Evolutionary conservation across 1,140 invertebrate species (phyloP), one percentile per base, ranked within the genome.

Genomic region (honey bee (Apis mellifera)): DNA sequence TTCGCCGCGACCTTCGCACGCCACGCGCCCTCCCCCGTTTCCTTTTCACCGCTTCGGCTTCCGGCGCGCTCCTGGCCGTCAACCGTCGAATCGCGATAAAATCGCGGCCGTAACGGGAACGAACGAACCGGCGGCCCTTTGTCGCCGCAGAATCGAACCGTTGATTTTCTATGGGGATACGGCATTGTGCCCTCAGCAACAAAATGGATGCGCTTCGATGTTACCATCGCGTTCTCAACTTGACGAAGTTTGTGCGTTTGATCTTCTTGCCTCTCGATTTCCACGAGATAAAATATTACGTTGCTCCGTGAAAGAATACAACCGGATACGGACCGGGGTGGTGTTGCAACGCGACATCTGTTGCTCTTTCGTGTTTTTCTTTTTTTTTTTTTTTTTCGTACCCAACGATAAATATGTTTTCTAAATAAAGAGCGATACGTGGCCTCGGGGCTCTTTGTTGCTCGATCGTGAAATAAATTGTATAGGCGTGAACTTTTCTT

Each of bases 161-260:
- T 73, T 90, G 90, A 91, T 91, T 91, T 91, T 91, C 89, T 91
- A 91, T 90, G 78, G 89, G 87, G 68, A 72, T 17, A 52, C 66
- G 62, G 73, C 70, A 89, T 90, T 90, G 90, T 90, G 89, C 84
- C 80, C 82, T 84, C 85, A 84, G 85, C 81, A 84, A 86, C 81
- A n/a, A n/a, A n/a, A n/a, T 85, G 85, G 76, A 89, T 85, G 78
- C 72, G 70, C 77, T 55, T 55, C 74, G 76, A 70, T 71, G 64
- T 26, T 64, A 71, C 80, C 2, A 60, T 60, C 72, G 74, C 86
- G 79, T 82, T 85, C 71, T 85, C 85, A 78, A 79, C 52, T 54
- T 42, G 68, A 72, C 77, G 59, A 52, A 48, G 66, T 84, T n/a
- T n/a, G n/a, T 66, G 82, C 83, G 73, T 86, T 75, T 68, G 55